A percentile compares a stretch with the other conserved stretches of the same genome.
phyloP scores from a whole-genome alignment of 2,113 vertebrate genomes.

The Chlorodrepanis virens region DNA sequence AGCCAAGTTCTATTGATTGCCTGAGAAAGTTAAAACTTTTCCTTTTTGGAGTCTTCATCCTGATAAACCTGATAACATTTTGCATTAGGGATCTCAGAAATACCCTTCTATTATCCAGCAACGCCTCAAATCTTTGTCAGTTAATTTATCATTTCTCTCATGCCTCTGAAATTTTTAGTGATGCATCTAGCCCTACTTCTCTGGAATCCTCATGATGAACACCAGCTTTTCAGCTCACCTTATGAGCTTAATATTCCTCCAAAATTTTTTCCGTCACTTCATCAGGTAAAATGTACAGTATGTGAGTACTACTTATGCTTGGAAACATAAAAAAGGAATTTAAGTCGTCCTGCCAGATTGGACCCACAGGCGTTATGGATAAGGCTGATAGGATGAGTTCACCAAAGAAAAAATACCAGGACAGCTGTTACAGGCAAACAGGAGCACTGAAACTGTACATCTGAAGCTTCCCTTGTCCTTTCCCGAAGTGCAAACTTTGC shows the following conservation, averaged over 20 bases:
- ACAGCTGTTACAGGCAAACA: background rate
- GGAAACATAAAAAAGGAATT: background rate
- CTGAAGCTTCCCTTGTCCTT: conserved; percentile 42
- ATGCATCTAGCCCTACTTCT: background rate
- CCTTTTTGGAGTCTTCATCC: background rate
- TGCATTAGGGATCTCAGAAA: conserved; percentile 7
- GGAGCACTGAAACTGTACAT: background rate
- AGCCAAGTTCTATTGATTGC: background rate
- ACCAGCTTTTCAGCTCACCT: background rate
- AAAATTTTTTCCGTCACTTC: background rate
- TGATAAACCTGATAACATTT: conserved; percentile 16
- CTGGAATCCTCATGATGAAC: background rate
- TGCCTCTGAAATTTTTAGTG: background rate
- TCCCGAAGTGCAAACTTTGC: conserved; percentile 70
- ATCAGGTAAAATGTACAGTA: background rate
- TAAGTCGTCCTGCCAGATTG: background rate
- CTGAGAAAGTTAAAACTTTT: background rate
- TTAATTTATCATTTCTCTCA: background rate
- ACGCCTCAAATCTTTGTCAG: background rate
- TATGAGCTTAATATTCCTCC: background rate
- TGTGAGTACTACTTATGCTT: background rate
- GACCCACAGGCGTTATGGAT: background rate
- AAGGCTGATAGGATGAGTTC: background rate
- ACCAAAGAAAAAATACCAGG: background rate
- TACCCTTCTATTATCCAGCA: background rate